These are phyloP conservation scores for Sarcophaga caerulescens DNA, from an alignment of 2,888 invertebrate genomes.

Conservation along the genomic window DNA sequence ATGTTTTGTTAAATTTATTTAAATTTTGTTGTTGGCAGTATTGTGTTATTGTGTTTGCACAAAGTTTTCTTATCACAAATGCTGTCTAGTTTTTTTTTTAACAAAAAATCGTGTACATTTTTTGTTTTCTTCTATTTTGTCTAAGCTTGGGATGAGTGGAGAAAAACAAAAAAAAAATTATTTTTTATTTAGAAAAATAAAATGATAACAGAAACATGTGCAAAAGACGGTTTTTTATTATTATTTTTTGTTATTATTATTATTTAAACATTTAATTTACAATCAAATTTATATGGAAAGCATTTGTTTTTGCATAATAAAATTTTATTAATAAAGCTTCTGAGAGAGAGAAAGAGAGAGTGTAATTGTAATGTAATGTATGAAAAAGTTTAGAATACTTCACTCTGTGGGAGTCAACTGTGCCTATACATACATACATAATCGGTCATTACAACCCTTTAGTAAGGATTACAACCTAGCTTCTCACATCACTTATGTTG, in stretches of 20 bases:
- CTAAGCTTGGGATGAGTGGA: slow-evolving; percentile 27
- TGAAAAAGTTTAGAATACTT: too few relatives aligned
- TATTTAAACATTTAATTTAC: slow-evolving; percentile 30
- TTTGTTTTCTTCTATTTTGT: not conserved
- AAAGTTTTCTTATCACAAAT: slow-evolving; percentile 50
- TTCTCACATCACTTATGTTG: too few relatives aligned
- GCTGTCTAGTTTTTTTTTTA: slow-evolving; percentile 7
- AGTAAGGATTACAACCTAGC: too few relatives aligned
- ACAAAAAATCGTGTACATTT: slow-evolving; percentile 23
- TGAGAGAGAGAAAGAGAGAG: too few relatives aligned
- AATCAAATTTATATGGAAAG: slow-evolving; percentile 4
- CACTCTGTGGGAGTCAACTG: too few relatives aligned
- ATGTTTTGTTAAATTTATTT: slow-evolving; percentile 43
- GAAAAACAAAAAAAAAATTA: not conserved
- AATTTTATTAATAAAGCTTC: too few relatives aligned
- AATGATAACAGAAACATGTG: slow-evolving; percentile 25
- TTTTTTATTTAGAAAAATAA: not conserved
- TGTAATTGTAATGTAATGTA: too few relatives aligned
- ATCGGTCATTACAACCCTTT: too few relatives aligned
- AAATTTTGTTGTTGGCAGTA: slow-evolving; percentile 17
- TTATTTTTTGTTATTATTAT: not conserved
- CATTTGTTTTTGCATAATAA: too few relatives aligned
- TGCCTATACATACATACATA: too few relatives aligned
- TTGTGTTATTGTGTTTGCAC: slow-evolving; percentile 18
- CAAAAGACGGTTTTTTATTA: not conserved